Conservation (phyloP, 2,888 invertebrate genomes). For the Andrena flavipes region DNA sequence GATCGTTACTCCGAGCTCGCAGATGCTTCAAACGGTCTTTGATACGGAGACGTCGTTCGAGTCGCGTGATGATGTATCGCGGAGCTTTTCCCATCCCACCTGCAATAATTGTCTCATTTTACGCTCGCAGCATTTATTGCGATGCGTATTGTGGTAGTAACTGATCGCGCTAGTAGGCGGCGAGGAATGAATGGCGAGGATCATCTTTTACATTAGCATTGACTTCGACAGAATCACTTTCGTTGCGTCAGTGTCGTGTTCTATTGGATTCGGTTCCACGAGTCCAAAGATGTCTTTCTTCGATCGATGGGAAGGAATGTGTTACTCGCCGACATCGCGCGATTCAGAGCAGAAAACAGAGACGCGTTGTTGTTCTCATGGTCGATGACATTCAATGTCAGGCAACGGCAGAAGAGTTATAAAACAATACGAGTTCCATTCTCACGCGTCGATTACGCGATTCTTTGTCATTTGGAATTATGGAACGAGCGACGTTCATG, state of each 20-base stretch:
- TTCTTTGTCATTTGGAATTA: constrained; percentile 52
- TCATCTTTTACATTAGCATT: neutral
- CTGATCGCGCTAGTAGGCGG: neutral
- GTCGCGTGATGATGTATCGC: constrained; percentile 4
- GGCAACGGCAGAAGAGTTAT: constrained; percentile 42
- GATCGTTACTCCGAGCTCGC: neutral
- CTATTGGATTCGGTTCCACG: neutral
- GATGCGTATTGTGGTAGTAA: neutral
- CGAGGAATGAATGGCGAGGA: neutral
- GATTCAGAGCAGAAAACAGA: constrained; percentile 61
- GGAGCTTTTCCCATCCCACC: neutral
- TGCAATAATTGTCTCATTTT: constrained; percentile 5
- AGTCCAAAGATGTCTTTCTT: neutral
- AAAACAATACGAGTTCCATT: constrained; percentile 55
- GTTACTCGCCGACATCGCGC: neutral
- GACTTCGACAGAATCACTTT: neutral
- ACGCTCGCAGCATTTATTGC: constrained; percentile 1
- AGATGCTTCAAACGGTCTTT: constrained; percentile 6
- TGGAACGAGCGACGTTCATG: constrained; percentile 50
- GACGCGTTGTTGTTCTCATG: constrained; percentile 57
- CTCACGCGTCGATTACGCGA: constrained; percentile 47
- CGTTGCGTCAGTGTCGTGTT: neutral
- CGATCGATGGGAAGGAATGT: neutral
- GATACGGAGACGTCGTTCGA: neutral
- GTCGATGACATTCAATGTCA: constrained; percentile 56